These are phyloP conservation scores for Drosophila persimilis DNA, from an alignment of 1,140 invertebrate genomes.

Conservation along the genomic window DNA sequence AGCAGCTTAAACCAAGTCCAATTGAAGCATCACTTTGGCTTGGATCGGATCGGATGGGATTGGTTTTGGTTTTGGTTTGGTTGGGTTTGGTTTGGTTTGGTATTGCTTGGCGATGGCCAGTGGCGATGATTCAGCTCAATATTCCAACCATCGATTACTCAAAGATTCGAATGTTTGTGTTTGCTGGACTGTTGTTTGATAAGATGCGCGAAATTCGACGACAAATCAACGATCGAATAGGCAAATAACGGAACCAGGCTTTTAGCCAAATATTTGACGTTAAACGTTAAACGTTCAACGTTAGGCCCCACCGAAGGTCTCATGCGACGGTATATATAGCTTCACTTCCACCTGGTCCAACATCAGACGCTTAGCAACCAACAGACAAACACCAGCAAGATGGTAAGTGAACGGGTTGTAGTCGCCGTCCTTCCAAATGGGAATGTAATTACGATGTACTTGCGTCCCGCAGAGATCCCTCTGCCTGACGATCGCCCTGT, in stretches of 20 bases:
- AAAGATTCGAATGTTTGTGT: constrained; percentile 47
- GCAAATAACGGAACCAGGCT: constrained; percentile 69
- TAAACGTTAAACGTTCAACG: constrained; percentile 31
- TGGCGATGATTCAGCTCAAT: constrained; percentile 63
- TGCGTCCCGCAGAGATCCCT: constrained; percentile 40
- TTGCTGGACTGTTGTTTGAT: constrained; percentile 1
- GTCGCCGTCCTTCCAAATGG: not conserved
- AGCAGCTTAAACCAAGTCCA: constrained; percentile 68
- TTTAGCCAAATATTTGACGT: constrained; percentile 57
- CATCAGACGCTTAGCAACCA: constrained; percentile 56
- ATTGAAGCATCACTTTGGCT: constrained; percentile 48
- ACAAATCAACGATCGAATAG: constrained; percentile 34
- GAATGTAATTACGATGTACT: not conserved
- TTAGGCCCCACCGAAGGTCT: constrained; percentile 44
- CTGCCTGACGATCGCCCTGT: constrained; percentile 46
- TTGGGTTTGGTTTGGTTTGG: constrained; percentile 20
- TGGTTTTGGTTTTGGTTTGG: constrained; percentile 23
- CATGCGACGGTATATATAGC: constrained; percentile 55
- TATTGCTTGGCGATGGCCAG: constrained; percentile 30
- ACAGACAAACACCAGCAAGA: constrained; percentile 60
- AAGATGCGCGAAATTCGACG: constrained; percentile 62
- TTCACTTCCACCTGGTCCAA: constrained; percentile 14
- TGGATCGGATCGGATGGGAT: constrained; percentile 40
- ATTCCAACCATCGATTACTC: not conserved
- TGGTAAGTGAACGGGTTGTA: constrained; percentile 50